phyloP scores from a whole-genome alignment of 2,888 invertebrate genomes.

The Epinotia demarniana region DNA sequence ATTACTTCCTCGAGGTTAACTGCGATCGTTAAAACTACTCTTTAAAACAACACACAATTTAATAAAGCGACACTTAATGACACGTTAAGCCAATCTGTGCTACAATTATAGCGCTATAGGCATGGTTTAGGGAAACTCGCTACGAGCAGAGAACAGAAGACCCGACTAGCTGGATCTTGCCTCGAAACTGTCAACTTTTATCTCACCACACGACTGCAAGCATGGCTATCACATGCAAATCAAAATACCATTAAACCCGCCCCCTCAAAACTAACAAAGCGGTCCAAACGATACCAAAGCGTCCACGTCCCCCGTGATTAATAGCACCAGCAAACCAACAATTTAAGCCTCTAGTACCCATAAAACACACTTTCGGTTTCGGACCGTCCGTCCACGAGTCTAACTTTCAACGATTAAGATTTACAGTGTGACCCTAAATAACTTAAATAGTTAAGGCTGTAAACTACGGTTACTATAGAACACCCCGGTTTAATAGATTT shows the following conservation, averaged over 20 bases:
- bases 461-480: slow-evolving; percentile 43
- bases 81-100: not conserved
- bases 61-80: not conserved
- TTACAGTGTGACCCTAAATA: slow-evolving; percentile 78
- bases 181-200: slow-evolving; percentile 3
- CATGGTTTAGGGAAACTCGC: not conserved
- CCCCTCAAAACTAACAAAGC: slow-evolving; percentile 32
- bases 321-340: slow-evolving; percentile 45
- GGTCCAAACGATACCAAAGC: slow-evolving; percentile 24
- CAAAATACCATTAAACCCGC: slow-evolving; percentile 34
- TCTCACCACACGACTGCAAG: not conserved
- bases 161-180: not conserved
- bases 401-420: slow-evolving; percentile 79
- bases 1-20: too few species aligned
- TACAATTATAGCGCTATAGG: not conserved
- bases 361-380: slow-evolving; percentile 51
- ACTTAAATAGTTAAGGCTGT: slow-evolving; percentile 70
- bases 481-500: slow-evolving; percentile 43
- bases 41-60: too few species aligned
- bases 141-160: not conserved
- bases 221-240: slow-evolving; percentile 32
- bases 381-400: slow-evolving; percentile 73
- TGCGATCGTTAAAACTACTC: too few species aligned
- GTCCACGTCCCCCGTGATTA: slow-evolving; percentile 25
- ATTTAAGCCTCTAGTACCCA: slow-evolving; percentile 44